Conservation (phyloP, 2,888 invertebrate genomes). For the Linyphia triangularis region DNA sequence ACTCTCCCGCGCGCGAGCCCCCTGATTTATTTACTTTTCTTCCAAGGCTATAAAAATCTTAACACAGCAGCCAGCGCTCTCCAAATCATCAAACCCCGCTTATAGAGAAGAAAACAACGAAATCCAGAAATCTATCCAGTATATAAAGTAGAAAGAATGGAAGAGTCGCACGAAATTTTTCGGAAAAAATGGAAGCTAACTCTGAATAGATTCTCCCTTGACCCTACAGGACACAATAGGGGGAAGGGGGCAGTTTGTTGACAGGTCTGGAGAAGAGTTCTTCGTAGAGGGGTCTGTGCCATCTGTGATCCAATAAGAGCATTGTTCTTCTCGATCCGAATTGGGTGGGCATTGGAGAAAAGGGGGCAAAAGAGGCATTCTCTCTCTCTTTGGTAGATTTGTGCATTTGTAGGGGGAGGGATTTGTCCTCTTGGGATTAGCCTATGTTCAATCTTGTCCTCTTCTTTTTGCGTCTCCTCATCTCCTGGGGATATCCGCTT, state of each 20-base stretch:
- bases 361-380: constrained; percentile 25
- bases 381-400: constrained; percentile 41
- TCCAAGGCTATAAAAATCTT: background rate
- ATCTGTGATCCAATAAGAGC: constrained; percentile 63
- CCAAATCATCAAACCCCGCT: background rate
- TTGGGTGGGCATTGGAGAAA: constrained; percentile 35
- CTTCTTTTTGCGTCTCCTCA: background rate
- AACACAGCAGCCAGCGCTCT: background rate
- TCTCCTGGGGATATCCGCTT: background rate
- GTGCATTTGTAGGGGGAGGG: constrained; percentile 12
- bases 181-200: background rate
- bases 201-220: background rate
- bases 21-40: background rate
- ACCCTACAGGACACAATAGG: constrained; percentile 34
- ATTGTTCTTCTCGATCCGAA: constrained; percentile 49
- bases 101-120: background rate
- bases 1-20: too few relatives aligned
- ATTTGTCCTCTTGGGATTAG: constrained; percentile 27
- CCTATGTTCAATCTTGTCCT: constrained; percentile 43
- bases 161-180: background rate
- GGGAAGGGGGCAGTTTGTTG: constrained; percentile 19
- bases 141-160: background rate
- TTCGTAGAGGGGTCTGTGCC: constrained; percentile 18
- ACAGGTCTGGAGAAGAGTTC: constrained; percentile 30
- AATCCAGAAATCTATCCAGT: background rate